Conservation (phyloP, 2,888 invertebrate species). For the Balanococcus diminutus region DNA sequence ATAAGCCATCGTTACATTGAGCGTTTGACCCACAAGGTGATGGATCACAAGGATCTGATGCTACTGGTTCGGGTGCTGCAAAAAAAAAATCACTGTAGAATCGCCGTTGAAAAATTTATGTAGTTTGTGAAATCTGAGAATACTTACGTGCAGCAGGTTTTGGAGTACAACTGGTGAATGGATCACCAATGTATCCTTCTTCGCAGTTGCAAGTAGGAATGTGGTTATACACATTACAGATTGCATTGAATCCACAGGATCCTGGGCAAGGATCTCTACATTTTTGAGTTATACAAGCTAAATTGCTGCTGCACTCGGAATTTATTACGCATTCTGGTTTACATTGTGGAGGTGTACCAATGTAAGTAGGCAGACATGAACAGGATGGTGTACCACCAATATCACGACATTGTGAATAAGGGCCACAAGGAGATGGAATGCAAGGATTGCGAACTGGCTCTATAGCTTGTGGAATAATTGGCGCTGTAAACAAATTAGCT, state of each 20-base stretch:
- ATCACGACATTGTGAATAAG: slow-evolving; percentile 70
- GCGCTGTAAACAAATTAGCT: slow-evolving; percentile 52
- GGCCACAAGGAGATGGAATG: slow-evolving; percentile 76
- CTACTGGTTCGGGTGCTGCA: slow-evolving; percentile 61
- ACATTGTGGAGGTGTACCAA: slow-evolving; percentile 68
- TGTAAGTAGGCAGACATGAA: slow-evolving; percentile 71
- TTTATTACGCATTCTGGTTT: slow-evolving; percentile 63
- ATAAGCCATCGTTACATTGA: slow-evolving; percentile 68
- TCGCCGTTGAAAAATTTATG: too few relatives aligned
- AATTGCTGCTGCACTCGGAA: slow-evolving; percentile 63
- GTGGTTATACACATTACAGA: slow-evolving; percentile 78
- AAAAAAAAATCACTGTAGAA: background rate
- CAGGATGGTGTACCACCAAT: slow-evolving; percentile 72
- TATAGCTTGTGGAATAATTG: slow-evolving; percentile 61
- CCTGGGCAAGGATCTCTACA: slow-evolving; percentile 65
- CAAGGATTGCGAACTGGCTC: slow-evolving; percentile 67
- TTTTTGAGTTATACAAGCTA: slow-evolving; percentile 64
- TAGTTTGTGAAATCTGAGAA: background rate
- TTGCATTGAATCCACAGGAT: slow-evolving; percentile 75
- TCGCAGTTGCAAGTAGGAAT: slow-evolving; percentile 77
- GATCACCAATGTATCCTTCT: slow-evolving; percentile 77
- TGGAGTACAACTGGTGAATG: slow-evolving; percentile 71
- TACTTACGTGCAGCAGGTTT: slow-evolving; percentile 63
- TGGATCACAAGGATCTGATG: slow-evolving; percentile 66
- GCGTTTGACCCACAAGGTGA: slow-evolving; percentile 74